Evolutionary conservation across 2,797 vertebrate species (phyloP).

Genomic region (Alosa sapidissima): DNA sequence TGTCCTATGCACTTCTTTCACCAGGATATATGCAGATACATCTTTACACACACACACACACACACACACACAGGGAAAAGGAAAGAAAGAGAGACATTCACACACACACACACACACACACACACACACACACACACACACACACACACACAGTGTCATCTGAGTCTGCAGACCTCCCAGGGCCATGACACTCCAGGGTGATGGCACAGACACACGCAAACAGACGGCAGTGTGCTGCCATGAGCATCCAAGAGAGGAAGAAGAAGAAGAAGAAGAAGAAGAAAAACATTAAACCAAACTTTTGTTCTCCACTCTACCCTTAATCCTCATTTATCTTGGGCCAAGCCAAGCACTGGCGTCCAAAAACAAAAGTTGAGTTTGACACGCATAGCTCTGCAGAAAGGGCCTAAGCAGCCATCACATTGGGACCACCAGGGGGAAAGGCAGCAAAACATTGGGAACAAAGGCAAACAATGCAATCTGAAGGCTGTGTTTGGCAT

Average conservation of each 20-base stretch:
- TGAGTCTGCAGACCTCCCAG: slow-evolving; percentile 37
- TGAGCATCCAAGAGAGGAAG: slow-evolving; percentile 34
- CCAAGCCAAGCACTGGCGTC: neutral
- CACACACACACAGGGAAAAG: neutral
- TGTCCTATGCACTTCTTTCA: neutral
- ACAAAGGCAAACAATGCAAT: slow-evolving; percentile 11
- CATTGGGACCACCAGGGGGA: slow-evolving; percentile 16
- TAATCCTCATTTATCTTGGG: slow-evolving; percentile 16
- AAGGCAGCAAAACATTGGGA: neutral
- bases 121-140: slow-evolving; percentile 31
- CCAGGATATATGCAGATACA: slow-evolving; percentile 34
- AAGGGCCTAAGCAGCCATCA: slow-evolving; percentile 15
- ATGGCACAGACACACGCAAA: slow-evolving; percentile 30
- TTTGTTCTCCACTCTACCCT: slow-evolving; percentile 7
- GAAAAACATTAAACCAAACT: slow-evolving; percentile 30
- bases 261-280: slow-evolving; percentile 30
- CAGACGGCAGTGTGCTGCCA: slow-evolving; percentile 35
- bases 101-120: slow-evolving; percentile 31
- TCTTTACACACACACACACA: slow-evolving; percentile 11
- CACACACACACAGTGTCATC: slow-evolving; percentile 31
- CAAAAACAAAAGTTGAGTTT: slow-evolving; percentile 26
- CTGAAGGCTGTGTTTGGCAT: neutral
- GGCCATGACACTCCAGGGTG: slow-evolving; percentile 33
- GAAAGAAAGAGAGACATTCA: too few species aligned
- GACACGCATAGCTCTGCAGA: slow-evolving; percentile 3